These are phyloP conservation scores for Phymastichus coffea DNA, from an alignment of 1,140 invertebrate species.

Conservation along the genomic window DNA sequence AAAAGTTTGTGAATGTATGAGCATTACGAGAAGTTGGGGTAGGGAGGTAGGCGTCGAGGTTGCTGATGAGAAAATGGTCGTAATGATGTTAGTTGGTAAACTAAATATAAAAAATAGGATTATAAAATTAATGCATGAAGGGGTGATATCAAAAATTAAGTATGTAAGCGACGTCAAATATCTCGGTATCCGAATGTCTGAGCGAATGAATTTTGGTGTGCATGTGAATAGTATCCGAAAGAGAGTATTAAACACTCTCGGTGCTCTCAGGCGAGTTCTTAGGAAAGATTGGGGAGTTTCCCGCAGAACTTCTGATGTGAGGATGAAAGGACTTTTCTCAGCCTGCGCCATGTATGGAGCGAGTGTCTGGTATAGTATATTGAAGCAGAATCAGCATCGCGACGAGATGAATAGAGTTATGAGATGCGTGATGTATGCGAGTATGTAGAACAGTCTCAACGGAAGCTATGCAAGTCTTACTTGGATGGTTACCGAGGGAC, in stretches of 20 bases:
- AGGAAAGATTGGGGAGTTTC: slow-evolving; percentile 11
- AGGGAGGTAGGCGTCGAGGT: slow-evolving; percentile 4
- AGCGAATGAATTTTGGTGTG: slow-evolving; percentile 22
- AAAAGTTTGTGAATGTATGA: background rate
- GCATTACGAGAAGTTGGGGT: background rate
- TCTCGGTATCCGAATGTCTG: slow-evolving; percentile 26
- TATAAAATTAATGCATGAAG: background rate
- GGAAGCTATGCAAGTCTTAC: slow-evolving; percentile 33
- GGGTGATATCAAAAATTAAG: background rate
- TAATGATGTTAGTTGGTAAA: slow-evolving; percentile 16
- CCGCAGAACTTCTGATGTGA: background rate
- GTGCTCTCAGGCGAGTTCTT: background rate
- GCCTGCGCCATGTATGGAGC: background rate
- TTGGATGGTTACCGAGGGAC: slow-evolving; percentile 29
- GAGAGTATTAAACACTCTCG: background rate
- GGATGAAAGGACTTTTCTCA: background rate
- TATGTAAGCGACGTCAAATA: slow-evolving; percentile 24
- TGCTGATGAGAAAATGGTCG: slow-evolving; percentile 21
- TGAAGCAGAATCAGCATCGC: background rate
- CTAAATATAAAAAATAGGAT: background rate
- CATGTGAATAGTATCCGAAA: no score
- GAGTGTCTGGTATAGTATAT: background rate
- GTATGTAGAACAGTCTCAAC: slow-evolving; percentile 38
- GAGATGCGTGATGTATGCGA: slow-evolving; percentile 31
- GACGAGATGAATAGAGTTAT: background rate